Evolutionary conservation across 2,797 vertebrate genomes (phyloP).

Genomic region (Sebastes wilsoni): DNA sequence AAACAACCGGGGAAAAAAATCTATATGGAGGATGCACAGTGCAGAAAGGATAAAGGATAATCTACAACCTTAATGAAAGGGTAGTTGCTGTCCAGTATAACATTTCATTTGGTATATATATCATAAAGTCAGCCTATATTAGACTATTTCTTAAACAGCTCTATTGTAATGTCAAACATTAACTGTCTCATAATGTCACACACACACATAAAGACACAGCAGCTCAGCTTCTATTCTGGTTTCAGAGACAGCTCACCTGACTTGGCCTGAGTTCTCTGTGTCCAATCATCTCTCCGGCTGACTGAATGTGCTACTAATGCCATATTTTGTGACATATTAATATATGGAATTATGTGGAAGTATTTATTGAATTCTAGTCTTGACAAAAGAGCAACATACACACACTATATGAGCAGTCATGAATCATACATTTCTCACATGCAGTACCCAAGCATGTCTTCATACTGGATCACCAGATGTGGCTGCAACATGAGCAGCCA

Average conservation of each 20-base stretch:
- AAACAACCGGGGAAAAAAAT: fast-evolving
- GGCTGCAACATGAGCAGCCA: conserved; percentile 15
- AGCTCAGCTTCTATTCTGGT: conserved; percentile 15
- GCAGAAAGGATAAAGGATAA: neutral
- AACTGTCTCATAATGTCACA: neutral
- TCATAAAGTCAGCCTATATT: fast-evolving
- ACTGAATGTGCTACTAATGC: neutral
- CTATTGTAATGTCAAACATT: neutral
- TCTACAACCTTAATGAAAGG: neutral
- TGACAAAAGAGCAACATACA: neutral
- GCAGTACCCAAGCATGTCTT: neutral
- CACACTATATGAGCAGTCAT: neutral
- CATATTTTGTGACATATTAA: neutral
- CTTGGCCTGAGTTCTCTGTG: neutral
- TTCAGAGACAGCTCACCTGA: neutral
- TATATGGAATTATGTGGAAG: neutral
- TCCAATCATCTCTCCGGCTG: neutral
- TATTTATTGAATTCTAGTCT: neutral
- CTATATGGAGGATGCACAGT: neutral
- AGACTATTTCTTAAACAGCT: neutral
- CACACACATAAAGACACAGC: neutral
- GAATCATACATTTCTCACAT: conserved; percentile 20
- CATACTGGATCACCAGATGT: conserved; percentile 6
- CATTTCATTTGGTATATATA: too few species aligned
- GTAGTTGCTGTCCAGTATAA: too few species aligned